Conservation (phyloP, 1,140 invertebrate genomes). For the Rhyzopertha dominica region DNA sequence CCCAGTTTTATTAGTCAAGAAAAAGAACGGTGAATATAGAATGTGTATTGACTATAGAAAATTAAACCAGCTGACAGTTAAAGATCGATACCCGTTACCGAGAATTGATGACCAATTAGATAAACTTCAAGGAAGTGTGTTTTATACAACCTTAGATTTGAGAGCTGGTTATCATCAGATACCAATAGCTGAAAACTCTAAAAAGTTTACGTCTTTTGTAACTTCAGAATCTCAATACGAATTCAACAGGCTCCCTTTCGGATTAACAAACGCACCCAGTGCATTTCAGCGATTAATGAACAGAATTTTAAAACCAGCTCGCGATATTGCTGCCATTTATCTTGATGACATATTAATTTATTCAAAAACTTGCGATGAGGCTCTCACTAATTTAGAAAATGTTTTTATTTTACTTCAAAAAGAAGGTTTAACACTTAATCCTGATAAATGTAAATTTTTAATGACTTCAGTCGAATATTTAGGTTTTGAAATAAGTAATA, state of each 20-base stretch:
- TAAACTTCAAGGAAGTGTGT: constrained; percentile 13
- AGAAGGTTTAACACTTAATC: constrained; percentile 5
- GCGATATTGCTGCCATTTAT: constrained; percentile 27
- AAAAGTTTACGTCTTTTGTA: constrained; percentile 8
- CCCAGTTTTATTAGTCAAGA: constrained; percentile 34
- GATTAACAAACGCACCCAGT: constrained; percentile 29
- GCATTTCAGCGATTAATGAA: constrained; percentile 31
- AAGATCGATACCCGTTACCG: constrained; percentile 32
- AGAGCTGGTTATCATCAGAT: constrained; percentile 7
- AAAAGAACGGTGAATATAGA: constrained; percentile 31
- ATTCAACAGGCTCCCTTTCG: constrained; percentile 33
- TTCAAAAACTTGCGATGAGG: constrained; percentile 5
- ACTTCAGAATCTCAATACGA: constrained; percentile 34
- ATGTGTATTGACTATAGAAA: constrained; percentile 43
- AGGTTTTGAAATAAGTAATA: constrained; percentile 9
- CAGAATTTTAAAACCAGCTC: constrained; percentile 20
- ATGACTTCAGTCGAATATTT: constrained; percentile 8
- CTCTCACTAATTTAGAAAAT: neutral
- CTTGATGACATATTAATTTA: constrained; percentile 39
- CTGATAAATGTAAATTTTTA: constrained; percentile 13
- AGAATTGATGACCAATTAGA: constrained; percentile 33
- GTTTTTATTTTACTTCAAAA: constrained; percentile 5
- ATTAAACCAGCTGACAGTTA: constrained; percentile 42
- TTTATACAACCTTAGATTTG: constrained; percentile 21
- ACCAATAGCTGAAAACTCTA: neutral